Conservation (phyloP, 2,797 vertebrate species). For the Urosaurus nigricauda region DNA sequence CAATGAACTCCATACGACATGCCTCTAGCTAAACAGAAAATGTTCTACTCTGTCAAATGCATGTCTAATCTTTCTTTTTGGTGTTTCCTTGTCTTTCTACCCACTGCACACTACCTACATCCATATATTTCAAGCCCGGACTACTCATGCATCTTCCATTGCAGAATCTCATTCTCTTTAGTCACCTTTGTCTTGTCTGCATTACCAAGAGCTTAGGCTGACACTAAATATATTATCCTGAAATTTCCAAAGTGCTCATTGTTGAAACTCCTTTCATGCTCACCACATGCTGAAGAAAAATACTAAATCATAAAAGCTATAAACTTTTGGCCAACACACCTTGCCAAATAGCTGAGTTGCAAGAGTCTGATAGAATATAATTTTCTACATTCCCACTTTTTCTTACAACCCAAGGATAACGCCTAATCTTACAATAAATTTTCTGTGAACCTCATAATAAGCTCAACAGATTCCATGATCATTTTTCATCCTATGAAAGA, state of each 20-base stretch:
- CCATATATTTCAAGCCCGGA: background rate
- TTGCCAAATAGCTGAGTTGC: constrained; percentile 42
- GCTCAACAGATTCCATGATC: constrained; percentile 9
- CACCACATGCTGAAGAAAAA: background rate
- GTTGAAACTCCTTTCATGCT: constrained; percentile 22
- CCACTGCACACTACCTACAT: background rate
- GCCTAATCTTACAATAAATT: constrained; percentile 51
- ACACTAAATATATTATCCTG: constrained; percentile 22
- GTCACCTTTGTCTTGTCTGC: background rate
- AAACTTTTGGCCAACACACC: constrained; percentile 34
- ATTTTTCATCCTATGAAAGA: constrained; percentile 53
- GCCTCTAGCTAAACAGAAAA: background rate
- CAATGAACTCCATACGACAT: background rate
- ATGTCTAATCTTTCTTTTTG: background rate
- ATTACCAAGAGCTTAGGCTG: constrained; percentile 12
- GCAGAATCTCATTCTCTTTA: background rate
- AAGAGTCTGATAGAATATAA: constrained; percentile 36
- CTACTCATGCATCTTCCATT: background rate
- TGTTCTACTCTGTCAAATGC: background rate
- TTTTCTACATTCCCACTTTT: constrained; percentile 32
- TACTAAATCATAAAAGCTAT: constrained; percentile 1
- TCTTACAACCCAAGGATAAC: constrained; percentile 49
- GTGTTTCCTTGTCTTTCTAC: background rate
- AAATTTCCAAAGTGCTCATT: constrained; percentile 26
- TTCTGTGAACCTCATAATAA: constrained; percentile 36